Base-by-base conservation (phyloP, 2,888 invertebrate genomes). In the Drosophila subsilvestris region DNA sequence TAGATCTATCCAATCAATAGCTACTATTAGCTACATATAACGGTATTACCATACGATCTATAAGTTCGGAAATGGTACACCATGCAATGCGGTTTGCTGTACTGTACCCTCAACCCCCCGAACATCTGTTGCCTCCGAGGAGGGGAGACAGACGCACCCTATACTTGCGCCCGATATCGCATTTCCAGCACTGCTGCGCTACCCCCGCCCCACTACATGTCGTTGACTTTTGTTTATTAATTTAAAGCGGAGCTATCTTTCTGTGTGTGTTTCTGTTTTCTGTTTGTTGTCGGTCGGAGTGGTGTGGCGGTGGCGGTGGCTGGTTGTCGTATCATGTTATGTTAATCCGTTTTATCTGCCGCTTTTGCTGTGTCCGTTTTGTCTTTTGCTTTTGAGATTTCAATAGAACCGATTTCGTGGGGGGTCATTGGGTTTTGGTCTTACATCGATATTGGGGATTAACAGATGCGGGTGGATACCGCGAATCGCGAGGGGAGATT, bases 161-260 rank as follows among this genome's bases (percentile, higher is more conserved):
- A 75, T 82, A 85, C 88, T 87, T 83, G 83, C 70, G 63, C 88
- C 59, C 80, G 73, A 83, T 83, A 83, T 87, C 83, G 45, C 55
- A 78, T 83, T 63, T 71, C 86, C 32, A 42, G 14, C 48, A 47
- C 48, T 9, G n/a, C 48, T 2, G 3, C 12, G 8, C 43, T 4
- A 22, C 48, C 50, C 27, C 42, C 12, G 0, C 32, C 18, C 1
- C 20, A 20, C 49, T 14, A 6, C 47, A 74, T 37, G 74, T 73
- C 73, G 59, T 73, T 72, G 72, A 73, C 73, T 73, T 74, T 74
- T 74, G 67, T 73, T 73, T 73, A 74, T 74, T 73, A 73, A 74
- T 73, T 73, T 73, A 61, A 61, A 67, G 56, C 54, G 71, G 37
- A 37, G 37, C 37, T 37, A 37, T 37, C 37, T 37, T 14, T 37